Percentiles rank a stretch among this genome's conserved stretches.
Conservation (phyloP, 2,888 invertebrate species). For the Helicoverpa assulta region DNA sequence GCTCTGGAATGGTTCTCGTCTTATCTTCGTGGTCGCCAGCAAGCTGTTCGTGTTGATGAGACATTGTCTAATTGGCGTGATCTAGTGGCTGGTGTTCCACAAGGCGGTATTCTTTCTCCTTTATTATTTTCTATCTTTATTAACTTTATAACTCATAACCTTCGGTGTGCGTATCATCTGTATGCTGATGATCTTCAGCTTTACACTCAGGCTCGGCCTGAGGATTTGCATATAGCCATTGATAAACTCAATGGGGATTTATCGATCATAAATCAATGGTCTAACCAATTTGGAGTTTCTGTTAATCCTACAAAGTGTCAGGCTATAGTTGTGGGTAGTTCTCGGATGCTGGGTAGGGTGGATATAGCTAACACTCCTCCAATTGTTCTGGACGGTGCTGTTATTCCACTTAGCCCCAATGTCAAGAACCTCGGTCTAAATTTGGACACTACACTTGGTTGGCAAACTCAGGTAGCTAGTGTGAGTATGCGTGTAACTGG, state of each 20-base stretch:
- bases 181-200: neutral
- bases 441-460: neutral
- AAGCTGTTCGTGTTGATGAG: conserved; percentile 3
- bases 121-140: neutral
- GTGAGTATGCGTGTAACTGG: too few species aligned
- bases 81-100: neutral
- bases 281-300: neutral
- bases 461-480: too few species aligned
- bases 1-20: neutral
- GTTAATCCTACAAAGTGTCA: neutral
- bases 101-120: conserved; percentile 1
- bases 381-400: neutral
- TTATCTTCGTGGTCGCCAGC: conserved; percentile 4
- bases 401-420: neutral
- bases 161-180: neutral
- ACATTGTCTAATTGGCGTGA: neutral
- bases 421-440: neutral
- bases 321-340: neutral
- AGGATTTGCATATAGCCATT: neutral
- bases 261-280: too few species aligned
- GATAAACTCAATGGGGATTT: too few species aligned
- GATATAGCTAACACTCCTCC: too few species aligned
- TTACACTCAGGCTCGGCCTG: neutral
- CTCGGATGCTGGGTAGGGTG: neutral
- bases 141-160: neutral